Conservation (phyloP, 1,140 invertebrate genomes). For the Carposina sasakii region DNA sequence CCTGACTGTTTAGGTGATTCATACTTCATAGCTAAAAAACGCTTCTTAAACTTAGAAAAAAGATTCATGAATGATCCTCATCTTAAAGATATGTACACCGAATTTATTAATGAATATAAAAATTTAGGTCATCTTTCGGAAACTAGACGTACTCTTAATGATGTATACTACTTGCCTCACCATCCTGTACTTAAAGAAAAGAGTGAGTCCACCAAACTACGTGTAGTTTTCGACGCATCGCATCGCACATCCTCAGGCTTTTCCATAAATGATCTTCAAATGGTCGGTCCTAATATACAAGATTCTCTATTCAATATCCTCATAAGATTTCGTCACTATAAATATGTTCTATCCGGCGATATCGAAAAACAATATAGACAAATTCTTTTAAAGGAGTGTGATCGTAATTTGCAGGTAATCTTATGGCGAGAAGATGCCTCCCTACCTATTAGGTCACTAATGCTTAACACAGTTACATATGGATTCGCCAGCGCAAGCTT, state of each 20-base stretch:
- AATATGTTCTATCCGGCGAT: neutral
- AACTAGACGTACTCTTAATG: no score
- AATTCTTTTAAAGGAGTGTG: neutral
- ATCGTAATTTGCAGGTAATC: neutral
- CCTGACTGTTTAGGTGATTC: constrained; percentile 6
- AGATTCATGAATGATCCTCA: neutral
- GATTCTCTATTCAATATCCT: neutral
- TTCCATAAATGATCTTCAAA: no score
- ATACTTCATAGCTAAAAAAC: constrained; percentile 4
- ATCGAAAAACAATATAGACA: neutral
- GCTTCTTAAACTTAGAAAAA: neutral
- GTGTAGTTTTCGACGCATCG: no score
- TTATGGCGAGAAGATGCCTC: neutral
- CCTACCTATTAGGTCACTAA: neutral
- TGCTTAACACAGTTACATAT: neutral
- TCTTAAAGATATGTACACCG: constrained; percentile 2
- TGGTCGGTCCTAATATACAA: neutral
- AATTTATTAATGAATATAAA: constrained; percentile 12
- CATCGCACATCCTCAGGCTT: no score
- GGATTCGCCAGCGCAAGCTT: constrained; percentile 1
- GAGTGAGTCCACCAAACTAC: no score
- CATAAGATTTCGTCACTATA: neutral
- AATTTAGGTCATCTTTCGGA: constrained; percentile 9
- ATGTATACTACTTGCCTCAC: no score
- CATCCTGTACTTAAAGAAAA: no score